phyloP scores from a whole-genome alignment of 2,888 invertebrate genomes.

The Eristalinus aeneus region DNA sequence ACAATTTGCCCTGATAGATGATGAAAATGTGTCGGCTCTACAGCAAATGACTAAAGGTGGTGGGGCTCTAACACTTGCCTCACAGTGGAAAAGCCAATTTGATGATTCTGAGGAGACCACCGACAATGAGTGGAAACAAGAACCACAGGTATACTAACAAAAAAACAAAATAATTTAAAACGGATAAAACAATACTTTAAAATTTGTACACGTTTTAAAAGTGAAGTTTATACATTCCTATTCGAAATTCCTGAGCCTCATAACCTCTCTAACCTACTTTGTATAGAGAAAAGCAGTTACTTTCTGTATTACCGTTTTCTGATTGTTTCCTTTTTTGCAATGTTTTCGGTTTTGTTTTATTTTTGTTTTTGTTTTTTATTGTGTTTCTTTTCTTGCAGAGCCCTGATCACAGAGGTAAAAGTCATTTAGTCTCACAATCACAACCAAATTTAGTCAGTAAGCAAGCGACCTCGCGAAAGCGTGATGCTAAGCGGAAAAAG shows the following conservation, averaged over 20 bases:
- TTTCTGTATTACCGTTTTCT: background rate
- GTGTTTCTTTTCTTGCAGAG: slow-evolving; percentile 75
- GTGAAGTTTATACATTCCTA: background rate
- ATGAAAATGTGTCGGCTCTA: slow-evolving; percentile 93
- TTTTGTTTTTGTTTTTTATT: slow-evolving; percentile 41
- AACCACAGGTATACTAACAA: slow-evolving; percentile 82
- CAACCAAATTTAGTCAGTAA: slow-evolving; percentile 78
- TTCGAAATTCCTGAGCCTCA: no score
- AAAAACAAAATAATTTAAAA: background rate
- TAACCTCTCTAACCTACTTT: background rate
- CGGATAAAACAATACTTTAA: background rate
- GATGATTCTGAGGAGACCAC: slow-evolving; percentile 97
- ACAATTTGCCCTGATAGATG: slow-evolving; percentile 95
- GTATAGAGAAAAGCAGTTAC: background rate
- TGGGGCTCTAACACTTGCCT: slow-evolving; percentile 93
- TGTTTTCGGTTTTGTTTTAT: slow-evolving; percentile 20
- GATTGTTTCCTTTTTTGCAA: slow-evolving; percentile 13
- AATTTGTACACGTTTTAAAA: background rate
- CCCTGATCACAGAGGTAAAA: slow-evolving; percentile 80
- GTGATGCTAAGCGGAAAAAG: slow-evolving; percentile 73
- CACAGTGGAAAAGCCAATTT: slow-evolving; percentile 97
- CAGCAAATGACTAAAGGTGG: slow-evolving; percentile 95
- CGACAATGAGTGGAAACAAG: slow-evolving; percentile 96
- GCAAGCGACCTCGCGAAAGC: slow-evolving; percentile 70
- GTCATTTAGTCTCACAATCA: slow-evolving; percentile 76